Percentiles rank a stretch among this genome's conserved stretches.
Conservation (phyloP, 2,113 vertebrate genomes). For the Corynorhinus townsendii region DNA sequence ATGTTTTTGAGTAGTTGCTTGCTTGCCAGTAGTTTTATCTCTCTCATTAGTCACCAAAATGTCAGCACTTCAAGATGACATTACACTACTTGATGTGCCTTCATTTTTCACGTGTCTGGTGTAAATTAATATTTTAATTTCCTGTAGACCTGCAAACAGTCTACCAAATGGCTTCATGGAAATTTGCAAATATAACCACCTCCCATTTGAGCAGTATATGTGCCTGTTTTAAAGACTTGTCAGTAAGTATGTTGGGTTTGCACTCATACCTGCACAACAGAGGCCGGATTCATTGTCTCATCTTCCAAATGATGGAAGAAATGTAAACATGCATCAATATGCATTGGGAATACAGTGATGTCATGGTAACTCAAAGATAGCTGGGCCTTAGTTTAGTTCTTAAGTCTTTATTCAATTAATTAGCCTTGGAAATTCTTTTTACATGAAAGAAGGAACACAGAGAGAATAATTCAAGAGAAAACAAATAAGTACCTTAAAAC, state of each 20-base stretch:
- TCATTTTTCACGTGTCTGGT: constrained; percentile 23
- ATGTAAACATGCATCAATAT: background rate
- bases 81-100: background rate
- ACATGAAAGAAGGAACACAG: background rate
- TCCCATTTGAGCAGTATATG: constrained; percentile 15
- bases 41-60: constrained; percentile 15
- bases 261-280: background rate
- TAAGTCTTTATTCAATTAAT: background rate
- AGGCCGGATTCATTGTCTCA: background rate
- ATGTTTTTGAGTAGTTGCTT: constrained; percentile 43
- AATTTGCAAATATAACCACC: constrained; percentile 37
- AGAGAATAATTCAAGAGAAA: constrained; percentile 11
- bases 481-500: constrained; percentile 21
- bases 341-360: constrained; percentile 11
- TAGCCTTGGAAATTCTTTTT: constrained; percentile 36
- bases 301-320: background rate
- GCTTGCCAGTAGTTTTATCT: constrained; percentile 21
- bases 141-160: constrained; percentile 1
- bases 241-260: constrained; percentile 1
- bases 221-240: constrained; percentile 29
- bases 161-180: constrained; percentile 46
- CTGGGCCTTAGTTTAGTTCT: constrained; percentile 28
- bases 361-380: background rate
- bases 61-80: background rate
- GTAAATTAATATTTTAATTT: constrained; percentile 33